Evolutionary conservation across 1,140 invertebrate genomes (phyloP), one percentile per base, ranked within the genome.

Genomic region (Aphaenogaster floridana): DNA sequence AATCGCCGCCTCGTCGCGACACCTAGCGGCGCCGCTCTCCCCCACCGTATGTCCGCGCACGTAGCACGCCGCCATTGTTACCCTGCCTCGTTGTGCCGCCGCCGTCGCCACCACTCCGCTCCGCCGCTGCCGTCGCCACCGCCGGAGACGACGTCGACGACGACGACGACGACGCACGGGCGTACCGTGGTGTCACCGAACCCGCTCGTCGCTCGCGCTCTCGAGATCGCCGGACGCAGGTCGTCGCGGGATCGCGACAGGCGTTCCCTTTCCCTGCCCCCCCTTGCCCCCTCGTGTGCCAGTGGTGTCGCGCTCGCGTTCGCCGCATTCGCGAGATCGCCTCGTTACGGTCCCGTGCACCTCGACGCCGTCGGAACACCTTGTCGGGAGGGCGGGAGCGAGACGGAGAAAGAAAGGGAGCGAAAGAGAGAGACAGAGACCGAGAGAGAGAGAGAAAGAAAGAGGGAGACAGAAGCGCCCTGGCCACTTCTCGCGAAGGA

Each of bases 1-100:
- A 21, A 17, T 64, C 13, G 52, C 52, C 11, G 68, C 5, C 21
- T 11, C 3, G 79, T 71, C 36, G 66, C 48, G 80, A 17, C 80
- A 83, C 74, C 80, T 74, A 48, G 39, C 68, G 63, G n/a, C 34
- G 7, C 9, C 7, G n/a, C 13, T 34, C 11, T 8, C 2, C 6
- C 36, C 5, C n/a, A 3, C n/a, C 36, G 2, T 9, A 15, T 28
- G 11, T 21, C 17, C 15, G 84, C 54, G 69, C 59, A 64, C 74
- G 34, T 72, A 52, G 69, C 48, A 64, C 81, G 85, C 78, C 61
- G 39, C 69, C 76, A 83, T 74, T 76, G 77, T 74, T 77, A 74
- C 52, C 63, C 59, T 84, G 78, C 54, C 54, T 76, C 45, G 42
- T 21, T 63, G 59, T 48, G n/a, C 71, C 7, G 34, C 63, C 63